Conservation (phyloP, 1,140 invertebrate genomes). For the Leptoteleia sp. region DNA sequence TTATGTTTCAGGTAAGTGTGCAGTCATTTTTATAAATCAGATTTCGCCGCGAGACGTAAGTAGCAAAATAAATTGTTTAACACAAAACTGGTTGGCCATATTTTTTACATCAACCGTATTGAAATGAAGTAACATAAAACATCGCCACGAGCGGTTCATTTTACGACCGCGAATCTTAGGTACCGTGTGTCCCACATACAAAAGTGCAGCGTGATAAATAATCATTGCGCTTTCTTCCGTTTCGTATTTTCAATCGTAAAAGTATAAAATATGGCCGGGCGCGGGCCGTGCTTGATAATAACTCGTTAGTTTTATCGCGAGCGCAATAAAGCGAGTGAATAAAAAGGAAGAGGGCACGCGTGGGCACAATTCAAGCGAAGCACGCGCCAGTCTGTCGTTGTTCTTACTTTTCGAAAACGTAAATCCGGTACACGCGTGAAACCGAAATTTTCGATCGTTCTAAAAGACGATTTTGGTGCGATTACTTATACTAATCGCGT, state of each 20-base stretch:
- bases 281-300: slow-evolving; percentile 47
- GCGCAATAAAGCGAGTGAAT: slow-evolving; percentile 36
- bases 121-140: slow-evolving; percentile 38
- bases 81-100: slow-evolving; percentile 7
- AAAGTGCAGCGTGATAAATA: slow-evolving; percentile 54
- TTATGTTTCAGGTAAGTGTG: slow-evolving; percentile 40
- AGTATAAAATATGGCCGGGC: slow-evolving; percentile 50
- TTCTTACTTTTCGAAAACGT: slow-evolving; percentile 39
- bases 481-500: too few relatives aligned
- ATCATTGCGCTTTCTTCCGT: slow-evolving; percentile 57
- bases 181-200: slow-evolving; percentile 36
- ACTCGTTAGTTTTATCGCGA: slow-evolving; percentile 60
- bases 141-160: slow-evolving; percentile 38
- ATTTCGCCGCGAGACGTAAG: neutral
- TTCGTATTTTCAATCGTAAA: slow-evolving; percentile 62
- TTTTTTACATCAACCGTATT: slow-evolving; percentile 23
- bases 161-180: slow-evolving; percentile 39
- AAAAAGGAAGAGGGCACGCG: slow-evolving; percentile 32
- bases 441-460: slow-evolving; percentile 7
- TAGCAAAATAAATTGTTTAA: slow-evolving; percentile 38
- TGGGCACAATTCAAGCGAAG: slow-evolving; percentile 26
- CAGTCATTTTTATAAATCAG: slow-evolving; percentile 6
- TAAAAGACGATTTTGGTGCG: too few relatives aligned
- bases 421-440: slow-evolving; percentile 36
- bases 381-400: slow-evolving; percentile 23